Conservation (phyloP, 1,140 invertebrate genomes). For the Hestina assimilis region DNA sequence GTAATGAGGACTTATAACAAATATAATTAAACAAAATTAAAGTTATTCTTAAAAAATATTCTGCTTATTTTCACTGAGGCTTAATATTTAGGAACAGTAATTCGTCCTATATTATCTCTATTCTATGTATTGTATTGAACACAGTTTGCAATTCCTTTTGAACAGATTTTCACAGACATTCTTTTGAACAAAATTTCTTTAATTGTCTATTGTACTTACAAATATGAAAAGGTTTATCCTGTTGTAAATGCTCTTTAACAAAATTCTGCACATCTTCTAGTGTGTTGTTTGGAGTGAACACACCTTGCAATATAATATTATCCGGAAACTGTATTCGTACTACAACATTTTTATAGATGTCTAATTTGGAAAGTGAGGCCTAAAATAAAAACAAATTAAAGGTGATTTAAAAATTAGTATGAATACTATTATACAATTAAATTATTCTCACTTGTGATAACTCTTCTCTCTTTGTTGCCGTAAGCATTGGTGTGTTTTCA, state of each 20-base stretch:
- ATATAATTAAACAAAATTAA: no score
- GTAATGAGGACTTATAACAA: no score
- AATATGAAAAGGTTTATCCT: constrained; percentile 83
- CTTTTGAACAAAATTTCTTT: not conserved
- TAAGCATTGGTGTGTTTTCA: constrained; percentile 84
- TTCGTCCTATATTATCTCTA: no score
- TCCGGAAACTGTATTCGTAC: constrained; percentile 91
- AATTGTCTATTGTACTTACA: constrained; percentile 80
- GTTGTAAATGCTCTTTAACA: constrained; percentile 82
- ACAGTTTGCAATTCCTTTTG: no score
- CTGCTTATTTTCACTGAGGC: no score
- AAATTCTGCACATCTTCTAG: constrained; percentile 84
- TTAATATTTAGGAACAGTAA: no score
- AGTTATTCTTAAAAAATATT: no score
- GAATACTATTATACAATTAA: constrained; percentile 4
- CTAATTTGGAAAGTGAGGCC: constrained; percentile 78
- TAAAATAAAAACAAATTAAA: constrained; percentile 30
- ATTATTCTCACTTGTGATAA: constrained; percentile 79
- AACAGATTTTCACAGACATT: no score
- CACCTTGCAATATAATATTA: constrained; percentile 87
- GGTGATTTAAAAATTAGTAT: no score
- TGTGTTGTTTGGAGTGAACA: constrained; percentile 86
- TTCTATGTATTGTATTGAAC: no score
- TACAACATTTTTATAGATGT: constrained; percentile 85
- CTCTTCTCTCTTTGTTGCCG: constrained; percentile 80